phyloP scores from a whole-genome alignment of 1,140 invertebrate genomes.

The Stegodyphus dumicola region DNA sequence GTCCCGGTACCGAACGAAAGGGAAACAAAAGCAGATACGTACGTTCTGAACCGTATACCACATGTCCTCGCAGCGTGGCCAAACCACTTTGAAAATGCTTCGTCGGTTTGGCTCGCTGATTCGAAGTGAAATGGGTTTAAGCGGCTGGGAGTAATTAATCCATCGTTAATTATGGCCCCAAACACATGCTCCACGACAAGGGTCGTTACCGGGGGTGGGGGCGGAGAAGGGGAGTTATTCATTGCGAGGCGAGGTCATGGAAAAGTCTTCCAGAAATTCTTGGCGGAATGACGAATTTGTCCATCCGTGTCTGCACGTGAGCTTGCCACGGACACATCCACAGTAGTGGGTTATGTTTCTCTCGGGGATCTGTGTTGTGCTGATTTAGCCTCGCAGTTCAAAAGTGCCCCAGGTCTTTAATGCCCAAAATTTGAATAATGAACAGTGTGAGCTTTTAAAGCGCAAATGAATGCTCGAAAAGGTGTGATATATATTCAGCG shows the following conservation, averaged over 20 bases:
- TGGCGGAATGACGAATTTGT: constrained; percentile 5
- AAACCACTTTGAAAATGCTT: too few relatives aligned
- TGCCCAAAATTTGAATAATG: constrained; percentile 44
- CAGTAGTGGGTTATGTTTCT: background rate
- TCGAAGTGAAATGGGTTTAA: background rate
- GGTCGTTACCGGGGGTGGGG: background rate
- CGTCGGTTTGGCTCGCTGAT: too few relatives aligned
- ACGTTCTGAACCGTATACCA: too few relatives aligned
- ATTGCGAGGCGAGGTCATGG: background rate
- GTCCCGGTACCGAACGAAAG: too few relatives aligned
- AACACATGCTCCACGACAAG: constrained; percentile 39
- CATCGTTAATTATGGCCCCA: constrained; percentile 47
- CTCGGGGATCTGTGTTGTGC: background rate
- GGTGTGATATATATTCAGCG: background rate
- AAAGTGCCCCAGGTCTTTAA: constrained; percentile 27
- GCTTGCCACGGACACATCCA: background rate
- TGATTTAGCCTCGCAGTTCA: constrained; percentile 19
- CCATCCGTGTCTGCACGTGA: constrained; percentile 9
- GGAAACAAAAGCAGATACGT: too few relatives aligned
- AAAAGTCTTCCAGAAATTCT: constrained; percentile 17
- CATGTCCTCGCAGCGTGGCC: too few relatives aligned
- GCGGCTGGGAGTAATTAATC: constrained; percentile 36
- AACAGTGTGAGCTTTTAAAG: constrained; percentile 31
- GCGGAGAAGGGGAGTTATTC: constrained; percentile 18
- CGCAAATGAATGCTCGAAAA: background rate